A percentile compares a stretch with the other conserved stretches of the same genome.
phyloP scores from a whole-genome alignment of 2,888 invertebrate species.

The Furcula furcula region DNA sequence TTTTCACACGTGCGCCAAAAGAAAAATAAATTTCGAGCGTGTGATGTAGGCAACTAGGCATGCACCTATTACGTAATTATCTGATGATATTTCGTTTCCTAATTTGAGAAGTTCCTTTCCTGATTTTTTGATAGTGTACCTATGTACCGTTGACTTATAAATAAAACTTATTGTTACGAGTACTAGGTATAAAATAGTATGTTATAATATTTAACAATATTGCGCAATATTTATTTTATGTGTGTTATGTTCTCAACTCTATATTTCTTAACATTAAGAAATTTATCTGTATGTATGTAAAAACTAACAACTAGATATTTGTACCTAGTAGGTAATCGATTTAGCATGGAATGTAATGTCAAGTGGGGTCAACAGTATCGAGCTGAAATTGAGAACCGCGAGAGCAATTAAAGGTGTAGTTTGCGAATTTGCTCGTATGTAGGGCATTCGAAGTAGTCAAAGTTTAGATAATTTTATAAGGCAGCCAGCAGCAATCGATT shows the following conservation, averaged over 20 bases:
- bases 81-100: constrained; percentile 18
- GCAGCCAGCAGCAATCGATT: constrained; percentile 31
- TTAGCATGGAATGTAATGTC: too few relatives aligned
- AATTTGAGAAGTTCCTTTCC: constrained; percentile 24
- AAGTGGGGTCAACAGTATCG: too few relatives aligned
- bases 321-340: too few relatives aligned
- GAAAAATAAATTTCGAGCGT: constrained; percentile 22
- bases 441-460: constrained; percentile 50
- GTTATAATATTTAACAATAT: constrained; percentile 18
- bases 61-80: too few relatives aligned
- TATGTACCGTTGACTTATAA: neutral
- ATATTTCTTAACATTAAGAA: neutral
- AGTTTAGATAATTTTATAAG: constrained; percentile 54
- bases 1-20: constrained; percentile 18
- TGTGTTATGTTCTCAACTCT: neutral
- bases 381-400: too few relatives aligned
- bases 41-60: constrained; percentile 5
- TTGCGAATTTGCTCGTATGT: too few relatives aligned
- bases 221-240: constrained; percentile 10
- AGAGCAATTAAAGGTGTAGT: constrained; percentile 9
- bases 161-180: constrained; percentile 4
- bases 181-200: neutral
- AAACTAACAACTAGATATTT: neutral
- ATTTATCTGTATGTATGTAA: neutral
- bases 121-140: constrained; percentile 12